Base-by-base conservation (phyloP, 2,888 invertebrate genomes). In the Sminthurides aquaticus region DNA sequence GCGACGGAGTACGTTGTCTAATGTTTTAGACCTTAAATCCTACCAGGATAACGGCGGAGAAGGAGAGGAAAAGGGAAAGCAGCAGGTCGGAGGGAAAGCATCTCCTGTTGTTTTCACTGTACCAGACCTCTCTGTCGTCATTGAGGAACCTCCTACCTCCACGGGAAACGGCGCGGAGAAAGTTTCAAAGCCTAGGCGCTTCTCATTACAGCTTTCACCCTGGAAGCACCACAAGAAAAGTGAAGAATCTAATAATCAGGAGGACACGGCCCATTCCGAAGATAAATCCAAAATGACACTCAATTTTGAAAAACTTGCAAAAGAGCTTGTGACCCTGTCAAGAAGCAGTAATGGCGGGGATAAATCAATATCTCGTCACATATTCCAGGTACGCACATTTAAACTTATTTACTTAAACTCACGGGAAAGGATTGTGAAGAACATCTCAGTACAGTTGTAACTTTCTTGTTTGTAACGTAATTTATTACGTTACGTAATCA, bases 261-360 rank as follows among this genome's bases (percentile, higher is more conserved):
- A 34, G 15, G 8, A 5, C 15, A 15, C 15, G 15, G 43, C 5
- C 5, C 43, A 5, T 11, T 15, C 8, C 5, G 43, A 11, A 34
- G 43, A 11, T 34, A 34, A 34, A 34, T 15, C 43, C 8, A 61
- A n/a, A 18, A 61, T 61, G 71, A 69, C 62, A 24, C 5, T 26
- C 56, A 69, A 65, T 64, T 57, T 72, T 66, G 69, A 70, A 27
- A 70, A 69, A 58, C 60, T 67, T 48, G 70, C 70, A 0, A 69
- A 70, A 67, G 70, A 62, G 56, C n/a, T 62, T 11, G 29, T 28
- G 20, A 49, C 49, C 1, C 18, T 59, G 8, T 64, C 64, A 20
- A 49, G 52, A 29, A n/a, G 28, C 49, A 1, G 34, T 25, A 22
- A 20, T 15, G 8, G 52, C 5, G 52, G 52, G 52, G 52, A 52